Evolutionary conservation across 2,888 invertebrate species (phyloP), one percentile per base, ranked within the genome.

Genomic region (Schizotus pectinicornis): DNA sequence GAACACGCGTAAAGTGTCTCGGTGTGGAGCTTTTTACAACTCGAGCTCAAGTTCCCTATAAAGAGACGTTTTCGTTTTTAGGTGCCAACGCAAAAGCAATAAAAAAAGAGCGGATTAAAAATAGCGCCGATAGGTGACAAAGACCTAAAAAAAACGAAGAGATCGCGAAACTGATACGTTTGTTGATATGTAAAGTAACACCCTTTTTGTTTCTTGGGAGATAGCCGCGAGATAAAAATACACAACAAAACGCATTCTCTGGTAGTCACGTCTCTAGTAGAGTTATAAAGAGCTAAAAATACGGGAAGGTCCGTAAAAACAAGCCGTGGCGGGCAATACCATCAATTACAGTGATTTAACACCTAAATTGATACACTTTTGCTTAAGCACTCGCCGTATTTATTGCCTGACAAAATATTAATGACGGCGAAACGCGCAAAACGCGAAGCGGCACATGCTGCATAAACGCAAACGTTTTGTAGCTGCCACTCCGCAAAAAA

Each of bases 291-390:
- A 52, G 43, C 72, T 70, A 70, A 72, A 70, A 69, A 70, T 72
- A 72, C 59, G 60, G 57, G 61, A 64, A 61, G 64, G 65, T 48
- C 59, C 63, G 67, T 67, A 71, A 70, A 68, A 70, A 69, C 65
- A 64, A 67, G 69, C 62, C 62, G 65, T 62, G 64, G 57, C 63
- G 64, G 57, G 71, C 71, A 69, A 68, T 69, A 72, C 69, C 71
- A 71, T 73, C 70, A 71, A 73, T 73, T 73, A 73, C 59, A 65
- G 68, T 73, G 71, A 73, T 73, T 73, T 73, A 73, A 70, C 67
- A 71, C 70, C 66, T 64, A 67, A 68, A 71, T 69, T 70, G 71
- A 70, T 68, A 65, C 63, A 61, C 67, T 68, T 67, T 70, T 68
- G 66, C 68, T 67, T 65, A 62, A 56, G 57, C 59, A 56, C 61